Percentiles rank a stretch among this genome's conserved stretches.
Conservation (phyloP, 2,797 vertebrate species). For the Atherinosoma microstoma region DNA sequence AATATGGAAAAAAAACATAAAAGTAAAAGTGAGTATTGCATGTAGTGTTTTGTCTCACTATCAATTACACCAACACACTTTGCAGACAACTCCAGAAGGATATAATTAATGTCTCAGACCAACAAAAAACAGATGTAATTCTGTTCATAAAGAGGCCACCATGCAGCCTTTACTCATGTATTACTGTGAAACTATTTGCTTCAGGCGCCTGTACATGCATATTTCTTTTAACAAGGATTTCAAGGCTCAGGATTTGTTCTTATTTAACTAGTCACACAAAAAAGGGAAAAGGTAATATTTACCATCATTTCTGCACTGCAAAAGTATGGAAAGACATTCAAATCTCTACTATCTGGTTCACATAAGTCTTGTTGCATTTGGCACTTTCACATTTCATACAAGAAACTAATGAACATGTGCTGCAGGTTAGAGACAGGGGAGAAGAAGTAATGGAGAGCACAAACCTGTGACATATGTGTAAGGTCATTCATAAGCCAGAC, state of each 20-base stretch:
- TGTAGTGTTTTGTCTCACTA: constrained; percentile 38
- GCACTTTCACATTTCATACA: constrained; percentile 1
- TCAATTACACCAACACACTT: constrained; percentile 51
- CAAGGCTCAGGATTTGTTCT: constrained; percentile 31
- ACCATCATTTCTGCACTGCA: not conserved
- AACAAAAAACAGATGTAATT: constrained; percentile 81
- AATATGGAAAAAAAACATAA: constrained; percentile 5
- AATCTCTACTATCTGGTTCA: not conserved
- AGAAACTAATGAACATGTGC: constrained; percentile 38
- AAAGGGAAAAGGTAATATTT: constrained; percentile 18
- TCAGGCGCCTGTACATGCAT: constrained; percentile 64
- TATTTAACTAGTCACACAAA: constrained; percentile 46
- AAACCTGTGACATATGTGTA: constrained; percentile 39
- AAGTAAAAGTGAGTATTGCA: constrained; percentile 27
- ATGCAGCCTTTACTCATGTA: constrained; percentile 67
- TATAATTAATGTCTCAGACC: constrained; percentile 75
- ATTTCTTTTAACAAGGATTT: constrained; percentile 72
- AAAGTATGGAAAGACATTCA: constrained; percentile 1
- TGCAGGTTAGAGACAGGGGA: constrained; percentile 8
- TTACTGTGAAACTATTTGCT: constrained; percentile 76
- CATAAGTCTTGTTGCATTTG: constrained; percentile 2
- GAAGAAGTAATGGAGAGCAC: constrained; percentile 15
- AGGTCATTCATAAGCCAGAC: constrained; percentile 32
- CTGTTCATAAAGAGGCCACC: constrained; percentile 75
- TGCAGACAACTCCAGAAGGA: constrained; percentile 59